phyloP scores from a whole-genome alignment of 2,113 vertebrate genomes.

The Conger conger region DNA sequence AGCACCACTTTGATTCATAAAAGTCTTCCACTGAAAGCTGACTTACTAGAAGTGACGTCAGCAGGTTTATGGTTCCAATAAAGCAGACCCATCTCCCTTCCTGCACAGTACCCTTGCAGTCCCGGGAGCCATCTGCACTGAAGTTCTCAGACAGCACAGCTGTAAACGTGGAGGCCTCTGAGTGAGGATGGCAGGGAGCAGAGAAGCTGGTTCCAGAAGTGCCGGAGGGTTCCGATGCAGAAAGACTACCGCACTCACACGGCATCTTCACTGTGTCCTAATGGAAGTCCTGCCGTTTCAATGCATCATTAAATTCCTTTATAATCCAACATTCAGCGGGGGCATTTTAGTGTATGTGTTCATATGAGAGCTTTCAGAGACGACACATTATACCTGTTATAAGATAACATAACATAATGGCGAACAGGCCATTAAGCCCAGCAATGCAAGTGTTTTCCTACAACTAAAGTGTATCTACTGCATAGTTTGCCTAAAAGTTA shows the following conservation, averaged over 20 bases:
- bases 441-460: too few relatives aligned
- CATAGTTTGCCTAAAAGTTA: too few relatives aligned
- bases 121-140: slow-evolving; percentile 27
- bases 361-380: background rate
- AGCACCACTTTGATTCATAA: slow-evolving; percentile 39
- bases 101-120: slow-evolving; percentile 19
- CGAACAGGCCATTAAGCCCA: too few relatives aligned
- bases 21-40: slow-evolving; percentile 30
- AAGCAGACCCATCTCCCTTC: slow-evolving; percentile 27
- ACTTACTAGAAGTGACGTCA: slow-evolving; percentile 39
- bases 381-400: background rate
- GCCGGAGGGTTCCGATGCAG: background rate
- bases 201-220: background rate
- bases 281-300: background rate
- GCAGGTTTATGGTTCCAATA: slow-evolving; percentile 37
- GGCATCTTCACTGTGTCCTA: background rate
- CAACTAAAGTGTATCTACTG: too few relatives aligned
- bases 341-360: background rate
- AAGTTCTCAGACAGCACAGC: slow-evolving; percentile 19
- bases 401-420: too few relatives aligned
- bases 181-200: background rate
- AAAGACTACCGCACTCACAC: background rate
- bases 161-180: slow-evolving; percentile 23
- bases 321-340: background rate
- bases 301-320: background rate